These are phyloP conservation scores for Bos indicus DNA, from an alignment of 2,113 vertebrate genomes.

Conservation along the genomic window DNA sequence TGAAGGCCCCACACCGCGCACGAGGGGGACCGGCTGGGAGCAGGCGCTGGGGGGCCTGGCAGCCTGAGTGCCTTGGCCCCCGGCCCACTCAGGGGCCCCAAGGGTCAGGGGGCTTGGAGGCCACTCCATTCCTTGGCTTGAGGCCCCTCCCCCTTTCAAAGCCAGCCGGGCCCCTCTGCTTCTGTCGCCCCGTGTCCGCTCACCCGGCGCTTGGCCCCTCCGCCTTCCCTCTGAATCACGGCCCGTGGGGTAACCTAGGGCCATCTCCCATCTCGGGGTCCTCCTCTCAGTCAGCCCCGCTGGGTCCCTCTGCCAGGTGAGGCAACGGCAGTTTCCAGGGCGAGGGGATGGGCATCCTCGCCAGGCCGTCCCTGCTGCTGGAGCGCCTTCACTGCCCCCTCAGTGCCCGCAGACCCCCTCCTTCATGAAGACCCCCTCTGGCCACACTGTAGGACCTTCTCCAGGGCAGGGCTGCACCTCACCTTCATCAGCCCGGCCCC, in stretches of 20 bases:
- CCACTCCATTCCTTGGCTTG: not conserved
- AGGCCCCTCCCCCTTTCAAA: not conserved
- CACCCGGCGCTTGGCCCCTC: too few relatives aligned
- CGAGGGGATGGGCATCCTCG: accelerated
- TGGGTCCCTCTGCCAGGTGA: not conserved
- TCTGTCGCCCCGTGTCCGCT: not conserved
- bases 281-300: not conserved
- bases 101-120: not conserved
- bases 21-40: not conserved
- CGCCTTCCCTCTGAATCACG: not conserved
- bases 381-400: not conserved
- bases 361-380: not conserved
- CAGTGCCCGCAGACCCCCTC: accelerated
- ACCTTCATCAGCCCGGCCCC: not conserved
- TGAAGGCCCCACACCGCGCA: not conserved
- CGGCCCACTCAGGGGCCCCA: not conserved
- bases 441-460: not conserved
- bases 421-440: not conserved
- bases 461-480: not conserved
- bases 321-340: not conserved
- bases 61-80: not conserved
- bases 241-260: not conserved
- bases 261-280: not conserved
- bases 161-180: not conserved
- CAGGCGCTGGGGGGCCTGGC: not conserved